Percentiles rank a stretch among this genome's conserved stretches.
These are phyloP conservation scores for Phenganax marumi DNA, from an alignment of 92 coral and sea anemone species.

Conservation along the genomic window DNA sequence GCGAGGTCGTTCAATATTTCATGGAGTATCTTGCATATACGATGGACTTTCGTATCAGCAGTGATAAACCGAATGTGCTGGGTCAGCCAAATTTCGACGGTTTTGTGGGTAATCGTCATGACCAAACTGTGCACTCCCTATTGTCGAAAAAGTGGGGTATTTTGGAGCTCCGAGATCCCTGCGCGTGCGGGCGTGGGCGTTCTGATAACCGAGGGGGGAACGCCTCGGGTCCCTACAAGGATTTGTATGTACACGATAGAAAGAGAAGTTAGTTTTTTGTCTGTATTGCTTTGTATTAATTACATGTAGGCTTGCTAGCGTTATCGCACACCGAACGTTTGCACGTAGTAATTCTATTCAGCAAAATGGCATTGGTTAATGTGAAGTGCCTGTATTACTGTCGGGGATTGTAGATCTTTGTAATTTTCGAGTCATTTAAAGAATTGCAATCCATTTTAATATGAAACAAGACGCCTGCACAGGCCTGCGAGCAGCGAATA, in stretches of 20 bases:
- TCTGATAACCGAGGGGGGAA: neutral
- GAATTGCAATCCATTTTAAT: no score
- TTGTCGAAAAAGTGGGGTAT: slow-evolving; percentile 16
- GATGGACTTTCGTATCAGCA: neutral
- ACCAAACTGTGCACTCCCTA: neutral
- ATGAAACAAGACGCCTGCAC: no score
- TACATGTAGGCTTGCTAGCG: no score
- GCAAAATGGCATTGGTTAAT: no score
- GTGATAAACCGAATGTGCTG: neutral
- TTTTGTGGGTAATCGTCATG: neutral
- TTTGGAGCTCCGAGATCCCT: neutral
- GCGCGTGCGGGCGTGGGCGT: neutral
- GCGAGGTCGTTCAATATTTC: neutral
- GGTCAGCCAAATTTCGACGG: neutral
- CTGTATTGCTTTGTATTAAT: no score
- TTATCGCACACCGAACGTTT: no score
- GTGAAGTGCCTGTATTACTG: no score
- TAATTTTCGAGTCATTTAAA: no score
- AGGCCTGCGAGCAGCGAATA: no score
- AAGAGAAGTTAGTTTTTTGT: neutral
- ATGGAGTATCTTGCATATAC: slow-evolving; percentile 22
- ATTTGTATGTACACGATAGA: neutral
- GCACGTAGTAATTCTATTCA: no score
- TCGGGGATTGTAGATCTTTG: no score
- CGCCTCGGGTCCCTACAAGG: neutral